These are phyloP conservation scores for Jacana jacana DNA, from an alignment of 2,113 vertebrate species.

Conservation along the genomic window DNA sequence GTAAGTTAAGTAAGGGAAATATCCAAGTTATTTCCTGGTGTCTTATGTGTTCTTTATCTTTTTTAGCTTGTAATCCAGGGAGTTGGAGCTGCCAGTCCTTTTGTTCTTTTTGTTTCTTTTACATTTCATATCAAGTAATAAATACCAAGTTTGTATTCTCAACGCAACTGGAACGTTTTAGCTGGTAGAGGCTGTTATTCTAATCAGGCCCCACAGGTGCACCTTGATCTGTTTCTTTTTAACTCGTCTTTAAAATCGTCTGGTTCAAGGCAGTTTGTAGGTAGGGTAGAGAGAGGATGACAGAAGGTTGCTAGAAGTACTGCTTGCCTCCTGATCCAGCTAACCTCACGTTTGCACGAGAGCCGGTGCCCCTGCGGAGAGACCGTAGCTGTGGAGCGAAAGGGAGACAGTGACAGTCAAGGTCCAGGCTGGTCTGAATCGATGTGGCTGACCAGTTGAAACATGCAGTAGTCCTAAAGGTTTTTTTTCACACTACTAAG, in stretches of 20 bases:
- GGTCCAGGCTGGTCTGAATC: background rate
- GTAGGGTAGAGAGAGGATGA: background rate
- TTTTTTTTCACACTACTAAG: too few species aligned
- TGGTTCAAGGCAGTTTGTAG: background rate
- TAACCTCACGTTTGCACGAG: background rate
- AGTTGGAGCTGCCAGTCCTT: background rate
- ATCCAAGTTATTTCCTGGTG: background rate
- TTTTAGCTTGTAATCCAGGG: background rate
- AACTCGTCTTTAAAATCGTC: background rate
- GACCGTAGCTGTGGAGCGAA: background rate
- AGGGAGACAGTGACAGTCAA: fast-evolving
- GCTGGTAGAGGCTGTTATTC: background rate
- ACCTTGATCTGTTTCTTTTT: background rate
- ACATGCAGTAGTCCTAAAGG: background rate
- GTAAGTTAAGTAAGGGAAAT: background rate
- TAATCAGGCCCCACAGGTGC: background rate
- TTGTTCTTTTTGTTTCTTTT: background rate
- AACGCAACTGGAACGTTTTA: background rate
- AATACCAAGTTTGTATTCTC: background rate
- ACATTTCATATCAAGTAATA: background rate
- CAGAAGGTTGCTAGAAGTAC: background rate
- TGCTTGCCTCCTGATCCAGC: background rate
- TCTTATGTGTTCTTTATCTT: background rate
- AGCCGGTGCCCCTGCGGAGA: background rate
- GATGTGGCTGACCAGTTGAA: background rate